A percentile compares a stretch with the other conserved stretches of the same genome.
These are phyloP conservation scores for Anguilla anguilla DNA, from an alignment of 2,797 vertebrate genomes.

Conservation along the genomic window DNA sequence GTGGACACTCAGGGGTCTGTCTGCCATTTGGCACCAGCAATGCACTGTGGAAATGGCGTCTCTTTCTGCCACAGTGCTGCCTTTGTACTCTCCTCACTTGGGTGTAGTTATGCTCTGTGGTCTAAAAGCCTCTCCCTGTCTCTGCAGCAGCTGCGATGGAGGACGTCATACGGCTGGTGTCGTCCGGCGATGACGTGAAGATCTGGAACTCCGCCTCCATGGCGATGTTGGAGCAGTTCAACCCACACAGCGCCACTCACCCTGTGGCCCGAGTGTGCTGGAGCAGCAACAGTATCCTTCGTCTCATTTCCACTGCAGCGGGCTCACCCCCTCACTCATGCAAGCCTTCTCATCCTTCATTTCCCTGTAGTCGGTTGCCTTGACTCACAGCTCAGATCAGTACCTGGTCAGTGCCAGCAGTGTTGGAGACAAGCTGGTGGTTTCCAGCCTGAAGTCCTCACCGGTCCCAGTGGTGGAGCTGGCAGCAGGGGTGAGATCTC, in stretches of 20 bases:
- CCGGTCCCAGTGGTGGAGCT: conserved; percentile 86
- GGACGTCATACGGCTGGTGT: conserved; percentile 85
- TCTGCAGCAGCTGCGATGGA: conserved; percentile 80
- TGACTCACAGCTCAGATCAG: conserved; percentile 78
- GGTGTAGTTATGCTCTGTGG: background rate
- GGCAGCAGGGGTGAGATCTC: conserved; percentile 87
- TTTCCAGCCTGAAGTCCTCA: conserved; percentile 88
- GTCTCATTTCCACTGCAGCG: background rate
- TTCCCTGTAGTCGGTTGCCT: conserved; percentile 58
- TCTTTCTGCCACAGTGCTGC: background rate
- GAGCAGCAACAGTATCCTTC: conserved; percentile 96
- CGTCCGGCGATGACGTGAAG: conserved; percentile 92
- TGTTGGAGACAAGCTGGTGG: conserved; percentile 90
- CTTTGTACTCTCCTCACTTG: background rate
- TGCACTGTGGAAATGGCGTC: background rate
- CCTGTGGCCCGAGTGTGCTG: conserved; percentile 87
- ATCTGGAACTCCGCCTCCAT: conserved; percentile 90
- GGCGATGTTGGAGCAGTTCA: conserved; percentile 89
- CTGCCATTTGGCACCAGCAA: background rate
- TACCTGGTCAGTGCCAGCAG: conserved; percentile 90
- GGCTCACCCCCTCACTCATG: background rate
- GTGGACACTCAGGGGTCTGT: background rate
- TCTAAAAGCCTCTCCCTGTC: conserved; percentile 41
- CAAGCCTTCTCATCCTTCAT: background rate
- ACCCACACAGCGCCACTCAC: conserved; percentile 79